Percentiles rank a stretch among this genome's conserved stretches.
These are phyloP conservation scores for Drosophila setosimentum DNA, from an alignment of 2,888 invertebrate genomes.

Conservation along the genomic window DNA sequence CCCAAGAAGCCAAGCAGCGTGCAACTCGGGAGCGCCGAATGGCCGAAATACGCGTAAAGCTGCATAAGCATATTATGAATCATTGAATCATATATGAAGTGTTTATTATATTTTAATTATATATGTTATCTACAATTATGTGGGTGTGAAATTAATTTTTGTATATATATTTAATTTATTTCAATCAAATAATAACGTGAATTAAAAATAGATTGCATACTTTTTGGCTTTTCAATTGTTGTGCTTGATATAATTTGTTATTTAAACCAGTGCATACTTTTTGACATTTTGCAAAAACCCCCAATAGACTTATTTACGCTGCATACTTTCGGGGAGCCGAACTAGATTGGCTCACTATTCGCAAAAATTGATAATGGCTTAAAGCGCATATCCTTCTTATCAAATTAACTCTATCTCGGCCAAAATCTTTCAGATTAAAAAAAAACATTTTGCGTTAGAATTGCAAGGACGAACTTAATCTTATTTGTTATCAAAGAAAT, in stretches of 20 bases:
- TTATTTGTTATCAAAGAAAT: not conserved
- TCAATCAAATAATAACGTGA: not conserved
- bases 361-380: not conserved
- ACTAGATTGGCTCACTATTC: too few relatives aligned
- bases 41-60: conserved; percentile 32
- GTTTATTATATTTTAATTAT: not conserved
- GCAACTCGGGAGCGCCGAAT: conserved; percentile 53
- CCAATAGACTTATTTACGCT: accelerated
- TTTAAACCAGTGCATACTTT: not conserved
- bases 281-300: not conserved
- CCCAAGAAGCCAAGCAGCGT: conserved; percentile 87
- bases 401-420: not conserved
- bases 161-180: not conserved
- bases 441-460: too few relatives aligned
- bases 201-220: not conserved
- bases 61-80: conserved; percentile 8
- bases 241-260: accelerated
- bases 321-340: not conserved
- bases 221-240: accelerated
- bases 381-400: not conserved
- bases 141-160: not conserved
- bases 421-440: too few relatives aligned
- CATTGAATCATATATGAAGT: not conserved
- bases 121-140: not conserved
- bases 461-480: not conserved